Conservation (phyloP, 2,888 invertebrate genomes). For the Tenthredo scrophulariae region DNA sequence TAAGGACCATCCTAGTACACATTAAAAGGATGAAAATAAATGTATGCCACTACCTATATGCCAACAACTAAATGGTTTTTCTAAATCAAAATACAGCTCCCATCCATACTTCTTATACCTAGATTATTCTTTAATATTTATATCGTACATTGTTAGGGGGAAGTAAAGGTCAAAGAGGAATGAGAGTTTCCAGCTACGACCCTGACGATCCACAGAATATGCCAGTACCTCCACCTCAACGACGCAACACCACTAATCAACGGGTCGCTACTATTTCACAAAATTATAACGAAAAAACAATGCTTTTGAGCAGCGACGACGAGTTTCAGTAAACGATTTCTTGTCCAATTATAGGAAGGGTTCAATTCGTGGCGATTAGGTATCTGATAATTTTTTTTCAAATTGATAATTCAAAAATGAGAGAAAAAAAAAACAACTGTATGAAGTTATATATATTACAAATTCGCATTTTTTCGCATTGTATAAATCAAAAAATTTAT, state of each 20-base stretch:
- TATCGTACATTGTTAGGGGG: slow-evolving; percentile 75
- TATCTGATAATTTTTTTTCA: background rate
- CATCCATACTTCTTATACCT: background rate
- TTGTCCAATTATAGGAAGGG: background rate
- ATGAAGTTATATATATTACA: slow-evolving; percentile 14
- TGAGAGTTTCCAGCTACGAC: slow-evolving; percentile 84
- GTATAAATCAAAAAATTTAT: background rate
- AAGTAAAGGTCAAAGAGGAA: slow-evolving; percentile 84
- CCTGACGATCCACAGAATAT: slow-evolving; percentile 83
- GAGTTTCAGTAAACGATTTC: slow-evolving; percentile 87
- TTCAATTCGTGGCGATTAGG: slow-evolving; percentile 6
- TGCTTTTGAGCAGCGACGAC: slow-evolving; percentile 96
- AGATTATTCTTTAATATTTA: slow-evolving; percentile 6
- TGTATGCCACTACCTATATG: background rate
- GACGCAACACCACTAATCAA: slow-evolving; percentile 82
- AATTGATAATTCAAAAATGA: background rate
- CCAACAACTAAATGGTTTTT: background rate
- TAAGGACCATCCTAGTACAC: too few species aligned
- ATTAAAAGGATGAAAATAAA: background rate
- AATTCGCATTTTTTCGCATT: slow-evolving; percentile 22
- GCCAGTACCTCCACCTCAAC: slow-evolving; percentile 75
- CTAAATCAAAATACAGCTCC: background rate
- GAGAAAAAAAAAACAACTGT: background rate
- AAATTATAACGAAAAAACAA: slow-evolving; percentile 97
- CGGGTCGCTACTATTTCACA: slow-evolving; percentile 90